Conservation (phyloP, 2,797 vertebrate genomes). For the Zenarchopterus dispar region DNA sequence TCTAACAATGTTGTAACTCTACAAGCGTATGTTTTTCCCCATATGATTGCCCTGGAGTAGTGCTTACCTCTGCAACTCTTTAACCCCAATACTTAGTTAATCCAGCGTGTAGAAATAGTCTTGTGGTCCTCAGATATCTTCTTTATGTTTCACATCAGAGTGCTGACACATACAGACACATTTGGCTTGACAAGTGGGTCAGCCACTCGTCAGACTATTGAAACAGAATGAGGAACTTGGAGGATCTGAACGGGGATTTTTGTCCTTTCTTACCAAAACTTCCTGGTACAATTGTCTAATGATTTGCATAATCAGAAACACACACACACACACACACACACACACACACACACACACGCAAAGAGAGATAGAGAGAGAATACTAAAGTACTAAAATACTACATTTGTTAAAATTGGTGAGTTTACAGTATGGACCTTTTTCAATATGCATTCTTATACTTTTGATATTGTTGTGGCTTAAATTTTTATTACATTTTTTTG, state of each 20-base stretch:
- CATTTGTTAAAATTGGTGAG: background rate
- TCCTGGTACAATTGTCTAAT: conserved; percentile 77
- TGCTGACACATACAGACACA: background rate
- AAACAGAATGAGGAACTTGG: conserved; percentile 74
- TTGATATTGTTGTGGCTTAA: no score
- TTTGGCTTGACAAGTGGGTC: conserved; percentile 13
- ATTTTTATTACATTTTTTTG: no score
- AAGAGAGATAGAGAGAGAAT: no score
- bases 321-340: background rate
- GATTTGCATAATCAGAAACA: conserved; percentile 68
- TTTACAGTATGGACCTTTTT: no score
- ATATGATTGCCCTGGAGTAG: no score
- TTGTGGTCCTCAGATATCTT: conserved; percentile 19
- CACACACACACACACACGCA: background rate
- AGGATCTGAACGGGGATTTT: conserved; percentile 46
- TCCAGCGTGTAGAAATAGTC: conserved; percentile 13
- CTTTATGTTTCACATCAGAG: conserved; percentile 9
- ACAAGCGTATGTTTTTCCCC: no score
- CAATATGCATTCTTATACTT: no score
- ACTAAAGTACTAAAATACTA: background rate
- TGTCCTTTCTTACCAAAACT: conserved; percentile 60
- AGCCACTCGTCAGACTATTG: conserved; percentile 19
- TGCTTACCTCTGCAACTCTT: conserved; percentile 57
- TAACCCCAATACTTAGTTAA: conserved; percentile 17
- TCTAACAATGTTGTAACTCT: no score